phyloP scores from a whole-genome alignment of 2,113 vertebrate genomes.

The Regulus satrapa region DNA sequence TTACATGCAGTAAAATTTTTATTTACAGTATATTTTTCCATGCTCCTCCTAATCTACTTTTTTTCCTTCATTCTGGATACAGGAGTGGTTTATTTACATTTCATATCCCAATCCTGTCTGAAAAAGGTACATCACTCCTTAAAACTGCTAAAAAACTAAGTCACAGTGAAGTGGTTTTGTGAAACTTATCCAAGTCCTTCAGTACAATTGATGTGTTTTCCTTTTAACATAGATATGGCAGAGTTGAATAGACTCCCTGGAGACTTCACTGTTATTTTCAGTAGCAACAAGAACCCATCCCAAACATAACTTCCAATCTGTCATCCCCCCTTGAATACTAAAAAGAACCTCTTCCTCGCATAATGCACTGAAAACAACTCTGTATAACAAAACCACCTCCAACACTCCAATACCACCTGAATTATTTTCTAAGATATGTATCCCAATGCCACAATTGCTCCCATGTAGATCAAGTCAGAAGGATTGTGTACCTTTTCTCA shows the following conservation, averaged over 20 bases:
- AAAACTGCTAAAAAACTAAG: background rate
- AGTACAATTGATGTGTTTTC: background rate
- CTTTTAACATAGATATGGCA: conserved; percentile 9
- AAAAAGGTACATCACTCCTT: background rate
- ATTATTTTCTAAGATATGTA: background rate
- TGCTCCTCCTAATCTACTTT: background rate
- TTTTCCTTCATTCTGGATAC: background rate
- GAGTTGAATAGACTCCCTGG: background rate
- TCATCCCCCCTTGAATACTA: conserved; percentile 19
- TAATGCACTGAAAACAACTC: background rate
- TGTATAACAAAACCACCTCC: background rate
- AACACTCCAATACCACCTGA: background rate
- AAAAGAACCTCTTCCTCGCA: background rate
- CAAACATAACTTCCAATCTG: conserved; percentile 49
- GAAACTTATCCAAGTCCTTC: conserved; percentile 21
- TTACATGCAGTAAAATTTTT: background rate
- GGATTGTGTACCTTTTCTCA: background rate
- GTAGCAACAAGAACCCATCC: conserved; percentile 22
- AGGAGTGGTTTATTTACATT: background rate
- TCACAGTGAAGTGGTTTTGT: background rate
- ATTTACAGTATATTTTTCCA: background rate
- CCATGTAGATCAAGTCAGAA: background rate
- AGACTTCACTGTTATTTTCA: conserved; percentile 27
- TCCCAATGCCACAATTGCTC: background rate
- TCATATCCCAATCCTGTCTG: background rate